Conservation (phyloP, 2,113 vertebrate genomes). For the Choloepus hoffmanni region DNA sequence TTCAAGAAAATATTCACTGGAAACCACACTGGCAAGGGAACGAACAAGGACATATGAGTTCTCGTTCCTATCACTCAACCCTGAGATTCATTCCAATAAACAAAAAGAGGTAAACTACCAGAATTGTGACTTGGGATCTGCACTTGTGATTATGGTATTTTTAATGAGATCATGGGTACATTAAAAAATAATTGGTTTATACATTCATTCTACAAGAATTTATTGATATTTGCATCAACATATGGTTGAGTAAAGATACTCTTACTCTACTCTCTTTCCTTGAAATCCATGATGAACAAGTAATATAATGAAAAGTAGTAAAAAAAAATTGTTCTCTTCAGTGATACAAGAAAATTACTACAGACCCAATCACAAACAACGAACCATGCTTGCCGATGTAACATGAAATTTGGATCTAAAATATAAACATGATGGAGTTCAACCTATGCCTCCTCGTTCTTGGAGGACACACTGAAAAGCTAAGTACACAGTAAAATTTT, state of each 20-base stretch:
- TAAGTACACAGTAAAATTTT: no score
- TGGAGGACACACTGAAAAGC: background rate
- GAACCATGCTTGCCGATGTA: background rate
- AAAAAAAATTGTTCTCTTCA: background rate
- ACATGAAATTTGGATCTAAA: background rate
- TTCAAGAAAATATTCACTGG: background rate
- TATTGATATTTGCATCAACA: background rate
- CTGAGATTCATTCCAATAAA: background rate
- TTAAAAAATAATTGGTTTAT: background rate
- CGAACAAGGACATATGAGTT: background rate
- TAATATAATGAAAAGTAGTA: background rate
- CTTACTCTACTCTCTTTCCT: background rate
- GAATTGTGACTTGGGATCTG: background rate
- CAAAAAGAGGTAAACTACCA: background rate
- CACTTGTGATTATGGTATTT: background rate
- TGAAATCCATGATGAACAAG: background rate
- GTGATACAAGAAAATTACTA: background rate
- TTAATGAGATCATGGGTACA: background rate
- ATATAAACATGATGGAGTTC: background rate
- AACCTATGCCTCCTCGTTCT: background rate
- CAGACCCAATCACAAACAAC: background rate
- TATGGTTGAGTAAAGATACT: background rate
- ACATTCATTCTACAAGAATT: background rate
- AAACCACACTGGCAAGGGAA: accelerated
- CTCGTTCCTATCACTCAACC: background rate